phyloP scores from a whole-genome alignment of 1,140 invertebrate genomes.

The Pogonus chalceus region DNA sequence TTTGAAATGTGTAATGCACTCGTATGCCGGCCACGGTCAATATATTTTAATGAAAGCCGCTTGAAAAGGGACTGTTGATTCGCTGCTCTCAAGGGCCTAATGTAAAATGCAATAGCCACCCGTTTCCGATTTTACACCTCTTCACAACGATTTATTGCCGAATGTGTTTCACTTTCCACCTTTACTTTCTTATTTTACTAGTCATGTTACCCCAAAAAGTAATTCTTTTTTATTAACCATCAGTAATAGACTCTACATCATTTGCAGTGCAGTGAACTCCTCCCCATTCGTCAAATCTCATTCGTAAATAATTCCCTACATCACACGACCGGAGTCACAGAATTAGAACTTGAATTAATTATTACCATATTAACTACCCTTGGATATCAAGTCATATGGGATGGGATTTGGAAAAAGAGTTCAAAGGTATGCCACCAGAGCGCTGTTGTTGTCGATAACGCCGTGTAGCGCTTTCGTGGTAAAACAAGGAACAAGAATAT shows the following conservation, averaged over 20 bases:
- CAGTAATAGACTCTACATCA: no score
- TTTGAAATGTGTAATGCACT: slow-evolving; percentile 5
- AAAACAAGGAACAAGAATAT: not conserved
- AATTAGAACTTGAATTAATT: not conserved
- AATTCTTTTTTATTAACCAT: no score
- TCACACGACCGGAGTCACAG: not conserved
- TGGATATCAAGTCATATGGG: not conserved
- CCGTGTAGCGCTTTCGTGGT: not conserved
- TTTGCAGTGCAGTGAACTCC: not conserved
- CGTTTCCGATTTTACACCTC: not conserved
- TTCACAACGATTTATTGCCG: not conserved
- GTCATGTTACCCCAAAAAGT: no score
- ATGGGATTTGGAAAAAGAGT: not conserved
- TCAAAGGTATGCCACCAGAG: not conserved
- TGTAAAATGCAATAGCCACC: not conserved
- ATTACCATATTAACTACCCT: not conserved
- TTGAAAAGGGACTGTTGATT: slow-evolving; percentile 3
- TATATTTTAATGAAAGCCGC: not conserved
- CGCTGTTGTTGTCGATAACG: not conserved
- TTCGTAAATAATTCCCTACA: not conserved
- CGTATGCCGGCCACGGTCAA: not conserved
- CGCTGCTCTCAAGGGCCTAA: not conserved
- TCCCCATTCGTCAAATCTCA: not conserved
- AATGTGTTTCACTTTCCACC: not conserved
- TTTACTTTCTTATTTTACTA: not conserved